A percentile compares a stretch with the other conserved stretches of the same genome.
phyloP scores from a whole-genome alignment of 1,140 invertebrate species.

The Aphaenogaster rudis region DNA sequence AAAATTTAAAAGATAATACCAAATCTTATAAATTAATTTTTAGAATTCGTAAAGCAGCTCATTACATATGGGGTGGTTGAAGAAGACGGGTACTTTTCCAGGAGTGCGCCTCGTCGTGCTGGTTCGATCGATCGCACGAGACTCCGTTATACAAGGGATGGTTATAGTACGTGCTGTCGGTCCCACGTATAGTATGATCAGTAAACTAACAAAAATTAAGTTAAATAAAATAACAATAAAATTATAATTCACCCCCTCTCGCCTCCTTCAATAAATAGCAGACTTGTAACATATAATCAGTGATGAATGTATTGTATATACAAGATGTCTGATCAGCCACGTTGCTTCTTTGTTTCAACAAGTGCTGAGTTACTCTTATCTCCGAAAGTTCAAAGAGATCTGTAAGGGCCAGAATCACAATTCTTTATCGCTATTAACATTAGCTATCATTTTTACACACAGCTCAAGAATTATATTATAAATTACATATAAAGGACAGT shows the following conservation, averaged over 20 bases:
- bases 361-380: not conserved
- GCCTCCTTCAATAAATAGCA: not conserved
- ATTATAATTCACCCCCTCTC: not conserved
- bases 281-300: not conserved
- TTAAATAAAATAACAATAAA: not conserved
- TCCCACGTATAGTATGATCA: not conserved
- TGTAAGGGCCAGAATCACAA: not conserved
- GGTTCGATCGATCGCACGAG: conserved; percentile 49
- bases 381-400: not conserved
- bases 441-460: not conserved
- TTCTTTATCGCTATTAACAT: not conserved
- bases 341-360: not conserved
- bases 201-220: not conserved
- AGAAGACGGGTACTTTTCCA: conserved; percentile 51
- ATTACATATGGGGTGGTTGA: not conserved
- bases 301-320: not conserved
- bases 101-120: conserved; percentile 44
- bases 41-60: not conserved
- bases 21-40: not conserved
- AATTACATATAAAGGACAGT: not conserved
- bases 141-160: conserved; percentile 53
- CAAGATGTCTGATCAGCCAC: not conserved
- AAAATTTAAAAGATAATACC: not conserved
- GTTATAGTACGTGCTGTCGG: not conserved
- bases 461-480: not conserved